A percentile compares a stretch with the other conserved stretches of the same genome.
Conservation (phyloP, 2,113 vertebrate genomes). For the Podilymbus podiceps region DNA sequence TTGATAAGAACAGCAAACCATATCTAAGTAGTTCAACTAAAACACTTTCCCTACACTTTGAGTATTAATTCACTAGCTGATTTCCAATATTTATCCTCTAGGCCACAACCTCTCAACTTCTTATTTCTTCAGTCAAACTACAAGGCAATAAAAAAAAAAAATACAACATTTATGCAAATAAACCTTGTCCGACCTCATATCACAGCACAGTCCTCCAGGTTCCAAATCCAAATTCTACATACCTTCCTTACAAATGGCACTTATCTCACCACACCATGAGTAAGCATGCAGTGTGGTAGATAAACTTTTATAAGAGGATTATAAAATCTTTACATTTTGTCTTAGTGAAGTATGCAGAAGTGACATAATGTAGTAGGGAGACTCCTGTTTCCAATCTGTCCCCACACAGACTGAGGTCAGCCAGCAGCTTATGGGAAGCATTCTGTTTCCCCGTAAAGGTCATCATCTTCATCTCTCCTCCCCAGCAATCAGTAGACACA, state of each 20-base stretch:
- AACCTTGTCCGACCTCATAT: not conserved
- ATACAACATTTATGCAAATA: slow-evolving; percentile 3
- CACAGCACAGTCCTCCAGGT: not conserved
- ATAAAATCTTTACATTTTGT: slow-evolving; percentile 33
- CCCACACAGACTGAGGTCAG: accelerated
- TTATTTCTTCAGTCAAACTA: not conserved
- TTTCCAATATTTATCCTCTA: slow-evolving; percentile 9
- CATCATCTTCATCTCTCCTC: not conserved
- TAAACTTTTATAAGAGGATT: slow-evolving; percentile 52
- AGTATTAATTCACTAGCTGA: not conserved
- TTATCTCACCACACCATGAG: slow-evolving; percentile 28
- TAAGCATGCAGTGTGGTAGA: not conserved
- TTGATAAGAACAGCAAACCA: not conserved
- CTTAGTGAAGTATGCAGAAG: not conserved
- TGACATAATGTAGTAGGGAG: not conserved
- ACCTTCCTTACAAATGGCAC: not conserved
- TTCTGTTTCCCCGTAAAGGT: not conserved
- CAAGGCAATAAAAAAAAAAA: not conserved
- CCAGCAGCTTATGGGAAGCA: not conserved
- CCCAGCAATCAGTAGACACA: not conserved
- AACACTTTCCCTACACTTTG: not conserved
- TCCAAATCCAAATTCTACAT: not conserved
- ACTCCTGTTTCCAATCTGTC: not conserved
- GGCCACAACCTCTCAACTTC: not conserved
- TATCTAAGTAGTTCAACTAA: not conserved